These are phyloP conservation scores for Gibbula magus DNA, from an alignment of 2,888 invertebrate species.

Conservation along the genomic window DNA sequence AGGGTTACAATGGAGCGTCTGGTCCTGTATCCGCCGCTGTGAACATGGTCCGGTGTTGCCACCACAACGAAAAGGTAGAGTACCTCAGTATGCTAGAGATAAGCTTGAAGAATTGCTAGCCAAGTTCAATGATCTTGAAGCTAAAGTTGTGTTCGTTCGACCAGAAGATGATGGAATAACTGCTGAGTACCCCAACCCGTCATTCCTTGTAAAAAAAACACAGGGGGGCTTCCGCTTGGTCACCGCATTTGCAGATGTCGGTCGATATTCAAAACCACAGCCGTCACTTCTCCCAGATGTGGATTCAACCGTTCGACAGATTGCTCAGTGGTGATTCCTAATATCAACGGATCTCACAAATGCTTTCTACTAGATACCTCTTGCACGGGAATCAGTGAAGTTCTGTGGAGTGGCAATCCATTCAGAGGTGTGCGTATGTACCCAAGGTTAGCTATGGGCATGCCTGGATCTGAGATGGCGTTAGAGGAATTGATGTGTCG, in stretches of 20 bases:
- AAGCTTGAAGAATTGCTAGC: no score
- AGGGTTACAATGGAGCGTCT: no score
- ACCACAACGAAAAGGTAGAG: no score
- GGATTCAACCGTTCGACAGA: constrained; percentile 32
- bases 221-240: constrained; percentile 44
- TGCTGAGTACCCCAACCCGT: constrained; percentile 54
- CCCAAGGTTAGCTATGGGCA: constrained; percentile 53
- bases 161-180: constrained; percentile 42
- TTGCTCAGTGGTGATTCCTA: constrained; percentile 47
- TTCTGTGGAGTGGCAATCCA: constrained; percentile 51
- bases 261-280: no score
- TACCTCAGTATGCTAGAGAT: no score
- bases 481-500: constrained; percentile 51
- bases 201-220: constrained; percentile 49
- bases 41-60: no score
- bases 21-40: no score
- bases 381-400: constrained; percentile 53
- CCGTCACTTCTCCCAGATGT: constrained; percentile 41
- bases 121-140: no score
- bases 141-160: constrained; percentile 38
- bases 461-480: no score
- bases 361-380: constrained; percentile 53
- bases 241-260: constrained; percentile 37
- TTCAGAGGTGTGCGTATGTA: constrained; percentile 49
- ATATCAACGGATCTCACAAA: constrained; percentile 42